Percentiles rank a stretch among this genome's conserved stretches.
Conservation (phyloP, 92 coral and sea anemone species). For the Actinostola sp. region DNA sequence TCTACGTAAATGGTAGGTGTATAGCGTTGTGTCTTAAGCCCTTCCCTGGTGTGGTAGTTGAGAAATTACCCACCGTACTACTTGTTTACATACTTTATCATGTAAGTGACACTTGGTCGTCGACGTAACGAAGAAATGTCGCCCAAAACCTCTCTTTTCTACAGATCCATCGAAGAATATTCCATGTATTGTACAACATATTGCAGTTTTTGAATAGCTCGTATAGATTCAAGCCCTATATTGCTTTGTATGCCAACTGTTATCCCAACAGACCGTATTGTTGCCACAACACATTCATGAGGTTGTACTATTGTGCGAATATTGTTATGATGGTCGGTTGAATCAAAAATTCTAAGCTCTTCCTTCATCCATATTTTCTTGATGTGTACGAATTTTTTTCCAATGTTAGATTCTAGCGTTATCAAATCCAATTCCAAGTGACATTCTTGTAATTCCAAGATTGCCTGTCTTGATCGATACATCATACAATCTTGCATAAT, state of each 20-base stretch:
- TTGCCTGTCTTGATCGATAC: too few species aligned
- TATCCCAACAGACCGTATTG: slow-evolving; percentile 21
- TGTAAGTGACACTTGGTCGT: slow-evolving; percentile 13
- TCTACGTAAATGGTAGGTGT: slow-evolving; percentile 67
- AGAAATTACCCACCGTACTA: background rate
- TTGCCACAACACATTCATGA: background rate
- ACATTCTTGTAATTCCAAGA: slow-evolving; percentile 35
- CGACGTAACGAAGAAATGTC: slow-evolving; percentile 8
- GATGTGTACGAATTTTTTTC: too few species aligned
- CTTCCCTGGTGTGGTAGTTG: background rate
- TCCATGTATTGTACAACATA: background rate
- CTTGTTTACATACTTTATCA: slow-evolving; percentile 22
- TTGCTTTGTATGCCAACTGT: background rate
- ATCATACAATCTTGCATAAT: background rate
- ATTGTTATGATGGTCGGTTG: background rate
- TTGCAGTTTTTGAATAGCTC: background rate
- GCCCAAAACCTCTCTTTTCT: background rate
- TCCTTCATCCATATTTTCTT: too few species aligned
- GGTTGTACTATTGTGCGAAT: background rate
- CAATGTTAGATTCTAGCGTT: background rate
- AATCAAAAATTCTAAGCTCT: too few species aligned
- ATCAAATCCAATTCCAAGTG: background rate
- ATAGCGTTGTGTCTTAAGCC: background rate
- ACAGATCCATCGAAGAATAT: background rate
- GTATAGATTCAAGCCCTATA: background rate